Evolutionary conservation across 1,140 invertebrate species (phyloP).

Genomic region (Gryllus bimaculatus): DNA sequence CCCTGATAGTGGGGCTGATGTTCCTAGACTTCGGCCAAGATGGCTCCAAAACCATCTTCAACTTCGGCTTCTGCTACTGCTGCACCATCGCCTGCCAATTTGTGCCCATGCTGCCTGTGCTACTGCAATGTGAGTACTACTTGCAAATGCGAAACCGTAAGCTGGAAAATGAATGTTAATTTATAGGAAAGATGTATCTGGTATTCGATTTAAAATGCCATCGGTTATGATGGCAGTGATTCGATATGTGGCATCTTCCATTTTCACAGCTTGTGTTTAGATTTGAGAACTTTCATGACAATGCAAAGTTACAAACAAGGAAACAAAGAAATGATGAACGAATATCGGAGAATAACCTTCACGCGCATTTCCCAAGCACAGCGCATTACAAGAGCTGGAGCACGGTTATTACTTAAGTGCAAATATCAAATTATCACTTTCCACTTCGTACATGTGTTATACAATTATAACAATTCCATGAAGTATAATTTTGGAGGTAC

Average conservation of each 20-base stretch:
- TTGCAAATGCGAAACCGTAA: background rate
- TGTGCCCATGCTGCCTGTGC: constrained; percentile 66
- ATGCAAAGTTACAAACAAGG: background rate
- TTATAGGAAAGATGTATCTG: background rate
- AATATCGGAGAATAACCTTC: too few species aligned
- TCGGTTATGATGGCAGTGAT: too few species aligned
- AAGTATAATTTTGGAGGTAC: too few species aligned
- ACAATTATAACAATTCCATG: too few species aligned
- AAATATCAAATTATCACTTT: too few species aligned
- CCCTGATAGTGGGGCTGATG: constrained; percentile 53
- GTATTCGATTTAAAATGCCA: background rate
- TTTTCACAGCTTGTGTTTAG: background rate
- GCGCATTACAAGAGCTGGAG: too few species aligned
- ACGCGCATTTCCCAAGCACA: too few species aligned
- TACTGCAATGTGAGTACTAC: constrained; percentile 59
- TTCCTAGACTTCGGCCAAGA: constrained; percentile 64
- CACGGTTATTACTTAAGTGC: too few species aligned
- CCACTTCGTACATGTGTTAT: too few species aligned
- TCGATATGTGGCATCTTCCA: too few species aligned
- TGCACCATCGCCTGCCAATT: constrained; percentile 67
- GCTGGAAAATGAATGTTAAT: background rate
- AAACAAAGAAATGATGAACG: too few species aligned
- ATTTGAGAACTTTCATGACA: background rate
- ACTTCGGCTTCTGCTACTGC: constrained; percentile 72
- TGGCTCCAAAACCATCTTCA: constrained; percentile 68